These are phyloP conservation scores for Limnephilus rhombicus DNA, from an alignment of 2,888 invertebrate species.

Conservation along the genomic window DNA sequence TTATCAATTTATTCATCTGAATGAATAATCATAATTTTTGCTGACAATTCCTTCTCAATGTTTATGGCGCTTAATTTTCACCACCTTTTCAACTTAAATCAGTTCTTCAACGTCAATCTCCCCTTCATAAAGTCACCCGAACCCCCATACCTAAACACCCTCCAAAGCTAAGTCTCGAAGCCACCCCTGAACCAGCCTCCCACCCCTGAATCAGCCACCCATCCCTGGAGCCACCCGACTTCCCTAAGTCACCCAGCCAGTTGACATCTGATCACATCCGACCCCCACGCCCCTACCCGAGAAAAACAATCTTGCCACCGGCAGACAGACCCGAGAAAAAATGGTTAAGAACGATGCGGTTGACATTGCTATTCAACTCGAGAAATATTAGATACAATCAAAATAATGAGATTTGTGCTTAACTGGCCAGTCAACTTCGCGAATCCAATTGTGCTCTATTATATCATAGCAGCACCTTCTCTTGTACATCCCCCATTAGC, in stretches of 20 bases:
- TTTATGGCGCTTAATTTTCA: not conserved
- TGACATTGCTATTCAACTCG: conserved; percentile 26
- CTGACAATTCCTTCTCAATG: not conserved
- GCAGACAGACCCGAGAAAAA: conserved; percentile 17
- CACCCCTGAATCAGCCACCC: not conserved
- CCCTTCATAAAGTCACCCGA: not conserved
- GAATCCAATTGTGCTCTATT: not conserved
- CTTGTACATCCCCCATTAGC: not conserved
- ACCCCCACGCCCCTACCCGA: conserved; percentile 11
- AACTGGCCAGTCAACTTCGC: not conserved
- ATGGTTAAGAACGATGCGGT: conserved; percentile 26
- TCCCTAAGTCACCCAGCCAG: conserved; percentile 16
- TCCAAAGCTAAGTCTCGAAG: not conserved
- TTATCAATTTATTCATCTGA: not conserved
- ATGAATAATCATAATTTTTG: not conserved
- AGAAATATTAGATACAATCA: conserved; percentile 30
- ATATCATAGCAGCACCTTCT: not conserved
- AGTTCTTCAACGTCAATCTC: not conserved
- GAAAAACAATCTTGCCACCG: conserved; percentile 25
- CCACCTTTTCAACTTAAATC: not conserved
- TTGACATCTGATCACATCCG: conserved; percentile 36
- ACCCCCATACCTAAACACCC: not conserved
- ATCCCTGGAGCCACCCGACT: not conserved
- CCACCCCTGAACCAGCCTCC: not conserved
- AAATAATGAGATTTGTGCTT: conserved; percentile 21